Base-by-base conservation (phyloP, 2,113 vertebrate species). In the Rutilus rutilus region DNA sequence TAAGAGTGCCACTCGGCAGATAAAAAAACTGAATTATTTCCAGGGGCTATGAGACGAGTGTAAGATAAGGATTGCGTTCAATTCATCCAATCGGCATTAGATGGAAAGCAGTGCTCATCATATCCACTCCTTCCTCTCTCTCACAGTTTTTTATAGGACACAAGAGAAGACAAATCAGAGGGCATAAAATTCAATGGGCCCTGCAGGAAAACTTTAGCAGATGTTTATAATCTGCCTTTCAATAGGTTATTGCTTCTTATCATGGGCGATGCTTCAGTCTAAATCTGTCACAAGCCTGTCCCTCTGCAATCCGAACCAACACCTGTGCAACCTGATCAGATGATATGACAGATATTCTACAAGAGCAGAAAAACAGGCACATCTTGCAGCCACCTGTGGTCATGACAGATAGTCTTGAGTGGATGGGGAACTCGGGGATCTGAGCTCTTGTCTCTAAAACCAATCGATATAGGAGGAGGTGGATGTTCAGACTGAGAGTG, bases 151-250 rank as follows among this genome's bases (percentile, higher is more conserved):
- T 14, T 11, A 84, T 42, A 77, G 67, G 30, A 78, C 62, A 86
- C 36, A 64, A 30, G 57, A 84, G 81, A 89, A 33, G 15, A 84
- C 76, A 88, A 78, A 86, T 80, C 45, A 36, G 45, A 42, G 25
- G 76, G 52, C 74, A 80, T 89, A 87, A 88, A 87, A 87, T 87
- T 21, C 76, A 88, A 84, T 83, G 90, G 78, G 42, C 88, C 79
- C 50, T 83, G 78, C 62, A 76, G 71, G 60, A 84, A 71, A 73
- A 85, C 74, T 79, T 84, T 33, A 64, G 80, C 57, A 67, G 67
- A 83, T 86, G 87, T 89, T 79, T 77, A 67, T 84, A 89, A 80
- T 69, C 84, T 82, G 50, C 82, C 73, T 54, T 64, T 19, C 36
- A 42, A 82, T 71, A 60, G 60, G 45, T 86, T 85, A 83, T 83